phyloP scores from a whole-genome alignment of 2,113 vertebrate genomes.

The Ginglymostoma cirratum region DNA sequence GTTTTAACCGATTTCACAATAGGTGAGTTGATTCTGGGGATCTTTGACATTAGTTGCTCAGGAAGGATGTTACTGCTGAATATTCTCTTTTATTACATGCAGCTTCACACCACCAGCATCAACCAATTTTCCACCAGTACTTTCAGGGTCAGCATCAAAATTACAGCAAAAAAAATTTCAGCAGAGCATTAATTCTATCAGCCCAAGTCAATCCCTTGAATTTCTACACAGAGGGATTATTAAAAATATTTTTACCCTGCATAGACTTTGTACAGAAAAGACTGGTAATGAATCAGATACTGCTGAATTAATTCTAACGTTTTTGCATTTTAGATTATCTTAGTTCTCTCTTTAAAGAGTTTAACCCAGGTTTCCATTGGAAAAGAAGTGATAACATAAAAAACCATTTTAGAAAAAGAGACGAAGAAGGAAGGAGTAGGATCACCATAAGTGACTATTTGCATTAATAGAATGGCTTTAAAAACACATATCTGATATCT shows the following conservation, averaged over 20 bases:
- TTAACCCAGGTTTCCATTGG: background rate
- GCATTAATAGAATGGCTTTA: background rate
- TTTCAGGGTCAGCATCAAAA: background rate
- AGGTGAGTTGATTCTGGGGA: background rate
- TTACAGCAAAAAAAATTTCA: background rate
- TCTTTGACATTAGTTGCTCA: background rate
- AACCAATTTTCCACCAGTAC: background rate
- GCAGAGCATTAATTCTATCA: background rate
- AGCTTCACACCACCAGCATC: too few species aligned
- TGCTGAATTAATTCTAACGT: background rate
- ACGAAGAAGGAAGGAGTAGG: background rate
- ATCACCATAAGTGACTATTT: background rate
- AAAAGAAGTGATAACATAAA: background rate
- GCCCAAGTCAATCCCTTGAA: conserved; percentile 11
- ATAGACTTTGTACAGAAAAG: background rate
- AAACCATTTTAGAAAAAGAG: background rate
- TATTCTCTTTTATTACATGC: background rate
- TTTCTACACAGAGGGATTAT: background rate
- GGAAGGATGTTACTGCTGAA: too few species aligned
- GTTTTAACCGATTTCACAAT: background rate
- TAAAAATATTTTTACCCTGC: conserved; percentile 17
- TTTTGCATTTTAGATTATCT: background rate
- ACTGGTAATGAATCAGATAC: conserved; percentile 6
- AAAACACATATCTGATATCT: background rate
- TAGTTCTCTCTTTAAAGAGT: background rate